These are phyloP conservation scores for Sebastes fasciatus DNA, from an alignment of 2,113 vertebrate species.

Conservation along the genomic window DNA sequence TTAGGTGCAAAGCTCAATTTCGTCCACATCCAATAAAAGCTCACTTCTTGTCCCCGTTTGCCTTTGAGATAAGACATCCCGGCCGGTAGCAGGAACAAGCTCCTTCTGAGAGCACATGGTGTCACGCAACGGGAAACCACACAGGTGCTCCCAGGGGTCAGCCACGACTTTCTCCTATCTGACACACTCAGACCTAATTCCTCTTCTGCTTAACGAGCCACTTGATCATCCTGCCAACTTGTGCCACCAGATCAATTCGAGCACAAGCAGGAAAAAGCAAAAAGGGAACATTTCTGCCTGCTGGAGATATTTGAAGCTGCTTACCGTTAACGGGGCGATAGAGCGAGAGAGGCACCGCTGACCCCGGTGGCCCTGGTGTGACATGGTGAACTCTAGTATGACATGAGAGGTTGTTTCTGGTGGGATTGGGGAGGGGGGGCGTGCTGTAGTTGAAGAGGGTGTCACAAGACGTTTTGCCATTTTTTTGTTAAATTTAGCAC, in stretches of 20 bases:
- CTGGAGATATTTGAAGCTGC: conserved; percentile 64
- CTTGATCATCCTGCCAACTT: conserved; percentile 78
- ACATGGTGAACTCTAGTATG: conserved; percentile 38
- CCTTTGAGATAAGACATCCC: conserved; percentile 24
- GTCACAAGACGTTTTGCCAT: conserved; percentile 20
- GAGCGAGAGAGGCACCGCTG: conserved; percentile 45
- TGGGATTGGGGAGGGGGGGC: neutral
- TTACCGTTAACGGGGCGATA: conserved; percentile 68
- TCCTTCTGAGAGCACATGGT: conserved; percentile 51
- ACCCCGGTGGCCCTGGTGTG: conserved; percentile 45
- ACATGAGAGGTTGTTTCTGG: conserved; percentile 47
- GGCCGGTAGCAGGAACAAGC: conserved; percentile 19
- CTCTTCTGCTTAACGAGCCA: conserved; percentile 78
- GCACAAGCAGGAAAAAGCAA: conserved; percentile 44
- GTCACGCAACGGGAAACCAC: conserved; percentile 53
- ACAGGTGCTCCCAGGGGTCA: conserved; percentile 25
- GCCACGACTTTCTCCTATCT: conserved; percentile 59
- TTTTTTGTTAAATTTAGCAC: no score
- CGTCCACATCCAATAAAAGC: neutral
- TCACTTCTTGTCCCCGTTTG: neutral
- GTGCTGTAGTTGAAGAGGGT: neutral
- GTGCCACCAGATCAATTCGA: conserved; percentile 73
- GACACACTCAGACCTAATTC: conserved; percentile 70
- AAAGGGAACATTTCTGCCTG: conserved; percentile 58
- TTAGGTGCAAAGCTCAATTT: conserved; percentile 20